Evolutionary conservation across 2,113 vertebrate species (phyloP).

Genomic region (Nothoprocta perdicaria): DNA sequence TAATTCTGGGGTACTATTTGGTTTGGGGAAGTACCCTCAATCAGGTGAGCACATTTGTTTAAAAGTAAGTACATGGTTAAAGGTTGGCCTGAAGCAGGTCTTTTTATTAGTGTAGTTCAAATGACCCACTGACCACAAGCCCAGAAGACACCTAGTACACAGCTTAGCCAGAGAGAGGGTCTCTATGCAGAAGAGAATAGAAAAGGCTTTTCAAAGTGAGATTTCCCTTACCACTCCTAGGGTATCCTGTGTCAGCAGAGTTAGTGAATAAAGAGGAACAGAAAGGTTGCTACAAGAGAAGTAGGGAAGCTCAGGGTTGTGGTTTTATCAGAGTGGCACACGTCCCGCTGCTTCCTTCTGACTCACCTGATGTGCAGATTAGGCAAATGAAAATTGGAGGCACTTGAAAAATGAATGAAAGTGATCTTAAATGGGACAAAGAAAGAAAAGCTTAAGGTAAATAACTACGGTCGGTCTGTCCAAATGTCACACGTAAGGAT

Average conservation of each 20-base stretch:
- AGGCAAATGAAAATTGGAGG: conserved; percentile 22
- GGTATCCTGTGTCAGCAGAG: background rate
- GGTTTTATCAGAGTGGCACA: conserved; percentile 4
- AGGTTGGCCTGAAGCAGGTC: background rate
- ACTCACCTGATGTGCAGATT: background rate
- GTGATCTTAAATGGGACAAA: conserved; percentile 23
- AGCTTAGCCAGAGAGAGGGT: background rate
- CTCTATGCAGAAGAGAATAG: conserved; percentile 5
- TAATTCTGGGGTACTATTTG: conserved; percentile 22
- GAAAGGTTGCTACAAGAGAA: background rate
- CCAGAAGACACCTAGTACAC: background rate
- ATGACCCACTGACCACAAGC: background rate
- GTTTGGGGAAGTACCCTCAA: conserved; percentile 24
- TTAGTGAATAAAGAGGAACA: background rate
- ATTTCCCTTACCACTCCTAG: background rate
- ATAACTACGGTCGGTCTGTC: conserved; percentile 35
- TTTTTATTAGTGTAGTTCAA: conserved; percentile 9
- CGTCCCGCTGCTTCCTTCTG: background rate
- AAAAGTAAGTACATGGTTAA: background rate
- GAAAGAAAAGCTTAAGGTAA: conserved; percentile 30
- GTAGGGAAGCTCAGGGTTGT: background rate
- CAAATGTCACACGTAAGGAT: conserved; percentile 41
- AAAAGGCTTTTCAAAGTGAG: background rate
- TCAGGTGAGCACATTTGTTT: background rate
- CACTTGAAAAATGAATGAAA: conserved; percentile 58